phyloP scores from a whole-genome alignment of 2,888 invertebrate genomes.

The Orthonevra nobilis region DNA sequence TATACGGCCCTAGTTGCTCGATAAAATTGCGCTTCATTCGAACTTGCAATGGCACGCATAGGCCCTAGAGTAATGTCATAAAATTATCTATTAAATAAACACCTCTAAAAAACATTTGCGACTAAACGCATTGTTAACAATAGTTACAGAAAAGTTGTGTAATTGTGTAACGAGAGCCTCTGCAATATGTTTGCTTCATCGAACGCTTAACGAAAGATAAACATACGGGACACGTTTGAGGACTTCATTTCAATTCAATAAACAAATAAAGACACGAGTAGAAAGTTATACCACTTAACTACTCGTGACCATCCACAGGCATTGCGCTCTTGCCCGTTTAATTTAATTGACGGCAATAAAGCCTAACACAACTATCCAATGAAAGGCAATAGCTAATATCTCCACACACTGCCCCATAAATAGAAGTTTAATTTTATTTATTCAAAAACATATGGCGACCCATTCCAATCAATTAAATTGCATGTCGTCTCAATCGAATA shows the following conservation, averaged over 20 bases:
- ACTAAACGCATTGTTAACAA: too few relatives aligned
- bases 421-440: conserved; percentile 28
- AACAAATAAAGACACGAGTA: not conserved
- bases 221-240: not conserved
- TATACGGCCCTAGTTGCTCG: too few relatives aligned
- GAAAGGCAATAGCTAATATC: not conserved
- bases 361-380: not conserved
- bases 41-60: too few relatives aligned
- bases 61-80: too few relatives aligned
- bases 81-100: too few relatives aligned
- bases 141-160: too few relatives aligned
- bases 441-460: conserved; percentile 7
- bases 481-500: conserved; percentile 27
- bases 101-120: too few relatives aligned
- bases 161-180: too few relatives aligned
- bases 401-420: conserved; percentile 3
- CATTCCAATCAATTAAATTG: conserved; percentile 8
- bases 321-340: too few relatives aligned
- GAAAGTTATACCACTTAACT: not conserved
- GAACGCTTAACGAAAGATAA: not conserved
- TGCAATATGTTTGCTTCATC: too few relatives aligned
- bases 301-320: not conserved
- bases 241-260: not conserved
- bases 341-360: too few relatives aligned
- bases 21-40: too few relatives aligned